phyloP scores from a whole-genome alignment of 2,888 invertebrate genomes.

The Alentia gelatinosa region DNA sequence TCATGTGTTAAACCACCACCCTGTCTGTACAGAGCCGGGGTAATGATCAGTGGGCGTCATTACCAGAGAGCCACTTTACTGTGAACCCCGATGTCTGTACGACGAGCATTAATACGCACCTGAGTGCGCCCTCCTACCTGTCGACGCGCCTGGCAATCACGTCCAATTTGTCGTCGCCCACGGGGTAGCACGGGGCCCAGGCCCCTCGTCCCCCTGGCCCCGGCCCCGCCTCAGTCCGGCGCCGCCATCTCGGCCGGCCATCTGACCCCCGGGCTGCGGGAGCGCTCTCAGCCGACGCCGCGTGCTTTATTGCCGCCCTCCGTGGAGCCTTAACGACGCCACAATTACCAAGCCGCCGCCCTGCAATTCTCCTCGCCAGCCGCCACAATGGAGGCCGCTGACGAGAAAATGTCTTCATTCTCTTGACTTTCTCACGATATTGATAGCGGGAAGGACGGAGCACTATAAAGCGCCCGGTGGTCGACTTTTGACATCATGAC shows the following conservation, averaged over 20 bases:
- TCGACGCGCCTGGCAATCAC: not conserved
- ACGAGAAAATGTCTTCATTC: not conserved
- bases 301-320: conserved; percentile 13
- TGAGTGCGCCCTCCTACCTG: not conserved
- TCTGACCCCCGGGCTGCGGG: conserved; percentile 19
- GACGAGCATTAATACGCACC: not conserved
- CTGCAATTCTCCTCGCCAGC: not conserved
- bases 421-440: not conserved
- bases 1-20: too few species aligned
- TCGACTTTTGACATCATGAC: too few species aligned
- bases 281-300: not conserved
- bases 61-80: not conserved
- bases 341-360: conserved; percentile 16
- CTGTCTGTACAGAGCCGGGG: too few species aligned
- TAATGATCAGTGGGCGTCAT: not conserved
- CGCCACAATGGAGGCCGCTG: not conserved
- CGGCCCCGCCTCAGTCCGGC: not conserved
- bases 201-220: not conserved
- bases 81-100: not conserved
- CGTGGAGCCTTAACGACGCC: not conserved
- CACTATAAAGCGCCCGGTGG: too few species aligned
- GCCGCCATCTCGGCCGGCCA: conserved; percentile 46
- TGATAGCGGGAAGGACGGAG: too few species aligned
- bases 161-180: conserved; percentile 24
- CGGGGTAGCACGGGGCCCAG: not conserved